Evolutionary conservation across 2,888 invertebrate species (phyloP).

Genomic region (Pseudeuparius sepicola): DNA sequence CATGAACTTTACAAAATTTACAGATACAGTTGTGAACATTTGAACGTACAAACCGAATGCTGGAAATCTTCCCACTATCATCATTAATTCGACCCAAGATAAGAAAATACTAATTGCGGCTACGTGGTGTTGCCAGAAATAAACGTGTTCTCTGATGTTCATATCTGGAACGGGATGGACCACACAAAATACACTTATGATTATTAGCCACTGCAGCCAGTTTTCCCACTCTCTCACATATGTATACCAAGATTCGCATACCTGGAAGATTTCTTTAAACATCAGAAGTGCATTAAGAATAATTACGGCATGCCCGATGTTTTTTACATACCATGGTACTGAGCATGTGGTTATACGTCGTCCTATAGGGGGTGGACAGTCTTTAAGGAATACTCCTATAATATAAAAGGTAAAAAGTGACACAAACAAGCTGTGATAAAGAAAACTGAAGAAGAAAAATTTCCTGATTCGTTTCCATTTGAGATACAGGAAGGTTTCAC

Average conservation of each 20-base stretch:
- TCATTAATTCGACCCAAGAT: slow-evolving; percentile 77
- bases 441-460: slow-evolving; percentile 68
- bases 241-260: slow-evolving; percentile 57
- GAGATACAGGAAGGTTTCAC: slow-evolving; percentile 72
- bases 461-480: slow-evolving; percentile 77
- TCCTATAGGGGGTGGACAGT: slow-evolving; percentile 32
- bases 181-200: slow-evolving; percentile 59
- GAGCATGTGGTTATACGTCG: slow-evolving; percentile 23
- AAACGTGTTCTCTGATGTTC: slow-evolving; percentile 29
- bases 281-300: slow-evolving; percentile 53
- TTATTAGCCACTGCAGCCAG: slow-evolving; percentile 71
- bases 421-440: slow-evolving; percentile 69
- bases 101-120: slow-evolving; percentile 71
- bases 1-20: slow-evolving; percentile 74
- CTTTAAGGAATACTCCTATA: slow-evolving; percentile 49
- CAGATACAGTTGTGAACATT: slow-evolving; percentile 77
- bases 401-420: slow-evolving; percentile 64
- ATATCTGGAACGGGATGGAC: slow-evolving; percentile 40
- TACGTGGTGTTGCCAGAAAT: slow-evolving; percentile 68
- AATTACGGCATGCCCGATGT: slow-evolving; percentile 50
- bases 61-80: slow-evolving; percentile 77
- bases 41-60: slow-evolving; percentile 79
- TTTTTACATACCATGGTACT: slow-evolving; percentile 26
- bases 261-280: slow-evolving; percentile 68
- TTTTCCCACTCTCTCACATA: slow-evolving; percentile 78